A percentile compares a stretch with the other conserved stretches of the same genome.
Evolutionary conservation across 2,113 vertebrate genomes (phyloP).

Genomic region (Taxidea taxus): DNA sequence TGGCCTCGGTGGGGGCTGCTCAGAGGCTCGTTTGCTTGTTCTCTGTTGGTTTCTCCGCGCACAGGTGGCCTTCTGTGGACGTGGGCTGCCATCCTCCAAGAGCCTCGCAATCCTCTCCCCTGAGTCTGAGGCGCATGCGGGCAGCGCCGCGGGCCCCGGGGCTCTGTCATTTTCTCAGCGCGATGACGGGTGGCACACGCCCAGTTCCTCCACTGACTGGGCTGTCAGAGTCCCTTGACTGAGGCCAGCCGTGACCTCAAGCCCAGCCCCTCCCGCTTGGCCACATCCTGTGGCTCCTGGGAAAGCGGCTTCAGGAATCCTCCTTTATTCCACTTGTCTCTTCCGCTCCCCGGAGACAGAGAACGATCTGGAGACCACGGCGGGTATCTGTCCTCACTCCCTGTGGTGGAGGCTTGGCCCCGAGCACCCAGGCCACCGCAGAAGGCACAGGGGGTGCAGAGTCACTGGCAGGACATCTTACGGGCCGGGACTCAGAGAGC

Average conservation of each 20-base stretch:
- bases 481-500: neutral
- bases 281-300: neutral
- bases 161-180: neutral
- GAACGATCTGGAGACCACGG: neutral
- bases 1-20: neutral
- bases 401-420: neutral
- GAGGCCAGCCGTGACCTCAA: neutral
- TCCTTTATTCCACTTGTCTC: neutral
- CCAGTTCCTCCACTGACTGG: neutral
- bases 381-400: neutral
- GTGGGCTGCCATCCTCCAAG: neutral
- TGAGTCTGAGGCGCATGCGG: neutral
- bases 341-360: neutral
- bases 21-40: neutral
- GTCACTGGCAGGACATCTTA: neutral
- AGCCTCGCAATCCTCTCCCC: neutral
- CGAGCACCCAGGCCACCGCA: neutral
- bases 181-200: neutral
- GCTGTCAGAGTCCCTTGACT: neutral
- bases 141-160: neutral
- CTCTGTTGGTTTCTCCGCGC: neutral
- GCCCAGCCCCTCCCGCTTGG: neutral
- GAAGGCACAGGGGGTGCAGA: neutral
- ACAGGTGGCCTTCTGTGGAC: neutral
- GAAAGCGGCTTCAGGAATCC: neutral